phyloP scores from a whole-genome alignment of 2,888 invertebrate species.

The Gasteruption jaculator region DNA sequence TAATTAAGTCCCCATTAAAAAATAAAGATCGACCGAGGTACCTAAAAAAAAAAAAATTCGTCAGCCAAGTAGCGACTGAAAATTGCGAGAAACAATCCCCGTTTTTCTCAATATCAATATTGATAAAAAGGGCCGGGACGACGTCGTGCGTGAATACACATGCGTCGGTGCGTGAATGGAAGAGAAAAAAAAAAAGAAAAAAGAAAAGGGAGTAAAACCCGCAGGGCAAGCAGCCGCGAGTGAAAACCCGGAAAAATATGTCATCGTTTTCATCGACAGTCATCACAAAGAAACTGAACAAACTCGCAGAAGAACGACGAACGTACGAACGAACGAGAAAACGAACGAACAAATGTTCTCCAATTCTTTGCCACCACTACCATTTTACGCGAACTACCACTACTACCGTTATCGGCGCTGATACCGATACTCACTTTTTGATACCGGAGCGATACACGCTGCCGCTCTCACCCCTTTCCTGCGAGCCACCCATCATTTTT shows the following conservation, averaged over 20 bases:
- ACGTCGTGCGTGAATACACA: too few relatives aligned
- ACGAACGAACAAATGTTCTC: conserved; percentile 16
- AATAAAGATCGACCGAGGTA: too few relatives aligned
- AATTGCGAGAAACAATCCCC: too few relatives aligned
- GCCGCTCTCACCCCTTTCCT: conserved; percentile 22
- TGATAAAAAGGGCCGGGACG: too few relatives aligned
- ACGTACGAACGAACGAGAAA: conserved; percentile 24
- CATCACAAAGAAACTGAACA: conserved; percentile 48
- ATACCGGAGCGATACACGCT: neutral
- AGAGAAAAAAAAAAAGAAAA: conserved; percentile 28
- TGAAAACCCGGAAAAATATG: conserved; percentile 51
- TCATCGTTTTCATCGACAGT: conserved; percentile 53
- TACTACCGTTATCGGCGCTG: too few relatives aligned
- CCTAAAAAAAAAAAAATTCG: too few relatives aligned
- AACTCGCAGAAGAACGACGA: conserved; percentile 33
- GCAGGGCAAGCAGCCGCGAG: conserved; percentile 40
- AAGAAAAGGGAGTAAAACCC: conserved; percentile 24
- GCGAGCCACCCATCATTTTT: conserved; percentile 21
- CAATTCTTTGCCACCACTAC: too few relatives aligned
- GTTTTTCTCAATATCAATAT: too few relatives aligned
- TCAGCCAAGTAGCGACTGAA: too few relatives aligned
- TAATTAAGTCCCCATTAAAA: too few relatives aligned
- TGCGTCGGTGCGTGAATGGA: conserved; percentile 32
- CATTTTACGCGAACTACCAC: too few relatives aligned
- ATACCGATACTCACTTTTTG: conserved; percentile 2